Base-by-base conservation (phyloP, 1,140 invertebrate species). In the Trachelipus rathkii region DNA sequence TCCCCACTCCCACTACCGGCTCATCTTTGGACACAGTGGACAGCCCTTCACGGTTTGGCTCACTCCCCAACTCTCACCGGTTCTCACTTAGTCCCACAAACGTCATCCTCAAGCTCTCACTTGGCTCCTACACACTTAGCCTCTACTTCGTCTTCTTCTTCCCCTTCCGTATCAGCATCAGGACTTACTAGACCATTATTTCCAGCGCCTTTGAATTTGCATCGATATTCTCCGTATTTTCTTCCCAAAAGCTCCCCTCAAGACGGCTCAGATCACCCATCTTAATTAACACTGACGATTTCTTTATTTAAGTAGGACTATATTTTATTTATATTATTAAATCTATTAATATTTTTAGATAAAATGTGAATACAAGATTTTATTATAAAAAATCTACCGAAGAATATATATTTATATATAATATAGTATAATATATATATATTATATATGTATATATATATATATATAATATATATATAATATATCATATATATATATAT, bases 21-120 rank as follows among this genome's bases (percentile, higher is more conserved):
- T 21, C 84, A 85, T 71, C 73, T 85, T 44, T 85, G 84, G 84
- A 83, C 81, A 10, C 84, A 84, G 74, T 84, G 84, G 84, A 83
- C 82, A 11, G 82, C 82, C 19, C 80, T 84, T 13, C 83, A 84
- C 68, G 83, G 83, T 9, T 75, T 84, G 6, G 77, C 78, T 43
- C 79, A 72, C 24, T 81, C 69, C 82, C 89, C 90, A 0, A 89
- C 3, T 85, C 89, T 19, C 91, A 90, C 3, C 90, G 90, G 81
- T 85, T 91, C 80, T 87, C 90, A 78, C 84, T 91, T 73, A 68
- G 44, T 75, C n/a, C 67, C 79, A 19, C 71, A 70, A 75, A 68
- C 77, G 71, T 85, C 86, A 45, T 84, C 90, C 3, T 90, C 90
- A 0, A 90, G 89, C 2, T 90, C 90, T 6, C 87, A 33, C 33